Conservation (phyloP, 2,888 invertebrate genomes). For the Polydrusus pterygomalis region DNA sequence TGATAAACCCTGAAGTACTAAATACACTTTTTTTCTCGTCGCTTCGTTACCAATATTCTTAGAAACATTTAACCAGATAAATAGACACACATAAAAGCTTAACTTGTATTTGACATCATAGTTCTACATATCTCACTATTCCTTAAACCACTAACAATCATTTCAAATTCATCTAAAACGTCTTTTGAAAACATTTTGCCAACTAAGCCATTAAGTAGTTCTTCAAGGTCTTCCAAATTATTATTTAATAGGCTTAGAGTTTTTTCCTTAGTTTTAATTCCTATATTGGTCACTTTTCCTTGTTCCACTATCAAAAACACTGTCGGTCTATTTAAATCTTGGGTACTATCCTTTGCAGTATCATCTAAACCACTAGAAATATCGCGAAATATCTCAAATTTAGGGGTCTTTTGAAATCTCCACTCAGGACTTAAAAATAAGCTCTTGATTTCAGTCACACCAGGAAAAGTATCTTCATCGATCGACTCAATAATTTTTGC, state of each 20-base stretch:
- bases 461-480: slow-evolving; percentile 68
- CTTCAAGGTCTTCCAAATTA: slow-evolving; percentile 75
- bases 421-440: slow-evolving; percentile 89
- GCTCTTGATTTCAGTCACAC: slow-evolving; percentile 81
- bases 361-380: slow-evolving; percentile 73
- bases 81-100: neutral
- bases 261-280: slow-evolving; percentile 71
- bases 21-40: no score
- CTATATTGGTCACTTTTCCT: slow-evolving; percentile 74
- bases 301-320: slow-evolving; percentile 75
- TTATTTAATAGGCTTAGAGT: slow-evolving; percentile 78
- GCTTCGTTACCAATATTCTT: no score
- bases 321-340: slow-evolving; percentile 75
- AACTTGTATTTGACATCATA: slow-evolving; percentile 21
- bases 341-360: slow-evolving; percentile 62
- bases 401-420: slow-evolving; percentile 91
- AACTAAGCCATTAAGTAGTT: slow-evolving; percentile 77
- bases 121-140: slow-evolving; percentile 66
- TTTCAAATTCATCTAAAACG: slow-evolving; percentile 76
- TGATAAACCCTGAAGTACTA: no score
- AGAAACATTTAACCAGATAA: no score
- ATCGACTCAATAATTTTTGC: slow-evolving; percentile 34
- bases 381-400: slow-evolving; percentile 81
- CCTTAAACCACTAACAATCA: slow-evolving; percentile 62
- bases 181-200: slow-evolving; percentile 80